A percentile compares a stretch with the other conserved stretches of the same genome.
Evolutionary conservation across 2,113 vertebrate genomes (phyloP).

Genomic region (Uropsilus gracilis): DNA sequence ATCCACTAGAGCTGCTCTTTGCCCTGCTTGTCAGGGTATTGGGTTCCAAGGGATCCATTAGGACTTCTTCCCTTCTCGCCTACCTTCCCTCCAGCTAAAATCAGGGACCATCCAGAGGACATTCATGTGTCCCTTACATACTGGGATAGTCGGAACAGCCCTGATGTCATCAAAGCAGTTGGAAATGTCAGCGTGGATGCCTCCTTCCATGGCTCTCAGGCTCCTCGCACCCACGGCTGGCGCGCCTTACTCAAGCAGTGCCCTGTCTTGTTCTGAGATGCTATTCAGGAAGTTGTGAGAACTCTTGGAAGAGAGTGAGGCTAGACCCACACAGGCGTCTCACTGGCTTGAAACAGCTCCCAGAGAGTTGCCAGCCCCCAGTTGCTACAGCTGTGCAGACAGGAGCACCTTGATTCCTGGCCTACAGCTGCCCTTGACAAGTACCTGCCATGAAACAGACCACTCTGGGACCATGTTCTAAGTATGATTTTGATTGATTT

Average conservation of each 20-base stretch:
- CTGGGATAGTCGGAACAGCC: neutral
- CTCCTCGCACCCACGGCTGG: neutral
- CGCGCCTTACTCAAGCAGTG: neutral
- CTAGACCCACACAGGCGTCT: neutral
- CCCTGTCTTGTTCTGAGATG: neutral
- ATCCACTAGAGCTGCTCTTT: accelerated
- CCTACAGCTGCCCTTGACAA: too few species aligned
- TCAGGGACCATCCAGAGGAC: neutral
- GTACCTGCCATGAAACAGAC: neutral
- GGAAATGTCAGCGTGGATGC: neutral
- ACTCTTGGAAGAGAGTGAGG: neutral
- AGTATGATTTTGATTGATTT: neutral
- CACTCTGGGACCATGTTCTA: neutral
- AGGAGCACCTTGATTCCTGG: neutral
- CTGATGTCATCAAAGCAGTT: neutral
- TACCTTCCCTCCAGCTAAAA: neutral
- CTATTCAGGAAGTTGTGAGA: neutral
- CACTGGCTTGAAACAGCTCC: accelerated
- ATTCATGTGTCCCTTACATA: neutral
- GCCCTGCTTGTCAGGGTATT: too few species aligned
- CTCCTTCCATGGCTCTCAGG: neutral
- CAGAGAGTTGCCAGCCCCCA: accelerated
- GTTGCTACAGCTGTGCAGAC: too few species aligned
- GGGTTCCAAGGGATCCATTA: neutral
- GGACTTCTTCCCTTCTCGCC: neutral